Evolutionary conservation across 2,888 invertebrate genomes (phyloP).

Genomic region (Drosophila setosimentum): DNA sequence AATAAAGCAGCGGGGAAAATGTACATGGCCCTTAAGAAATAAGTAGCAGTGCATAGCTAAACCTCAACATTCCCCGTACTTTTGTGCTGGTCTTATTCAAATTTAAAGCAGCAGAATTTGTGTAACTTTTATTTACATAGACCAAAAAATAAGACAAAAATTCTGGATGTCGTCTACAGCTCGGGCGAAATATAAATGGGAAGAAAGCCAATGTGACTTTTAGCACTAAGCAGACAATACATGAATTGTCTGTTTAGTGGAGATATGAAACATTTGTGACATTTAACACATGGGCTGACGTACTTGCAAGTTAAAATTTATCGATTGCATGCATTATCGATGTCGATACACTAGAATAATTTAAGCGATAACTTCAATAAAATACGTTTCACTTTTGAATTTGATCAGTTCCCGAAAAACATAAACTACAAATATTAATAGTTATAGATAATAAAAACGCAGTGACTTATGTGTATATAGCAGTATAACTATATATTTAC

Average conservation of each 20-base stretch:
- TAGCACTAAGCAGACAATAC: too few relatives aligned
- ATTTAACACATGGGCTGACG: neutral
- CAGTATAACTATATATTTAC: slow-evolving; percentile 40
- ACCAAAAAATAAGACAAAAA: too few relatives aligned
- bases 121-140: too few relatives aligned
- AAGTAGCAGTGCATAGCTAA: slow-evolving; percentile 1
- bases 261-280: neutral
- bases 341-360: neutral
- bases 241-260: too few relatives aligned
- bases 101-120: neutral
- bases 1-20: slow-evolving; percentile 21
- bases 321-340: neutral
- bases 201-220: too few relatives aligned
- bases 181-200: too few relatives aligned
- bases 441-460: neutral
- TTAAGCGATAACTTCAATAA: neutral
- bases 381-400: neutral
- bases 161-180: too few relatives aligned
- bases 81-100: neutral
- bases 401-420: neutral
- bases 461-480: slow-evolving; percentile 20
- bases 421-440: neutral
- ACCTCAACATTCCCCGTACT: neutral
- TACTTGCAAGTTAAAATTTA: neutral
- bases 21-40: neutral